Evolutionary conservation across 2,888 invertebrate species (phyloP).

Genomic region (Entomobrya proxima): DNA sequence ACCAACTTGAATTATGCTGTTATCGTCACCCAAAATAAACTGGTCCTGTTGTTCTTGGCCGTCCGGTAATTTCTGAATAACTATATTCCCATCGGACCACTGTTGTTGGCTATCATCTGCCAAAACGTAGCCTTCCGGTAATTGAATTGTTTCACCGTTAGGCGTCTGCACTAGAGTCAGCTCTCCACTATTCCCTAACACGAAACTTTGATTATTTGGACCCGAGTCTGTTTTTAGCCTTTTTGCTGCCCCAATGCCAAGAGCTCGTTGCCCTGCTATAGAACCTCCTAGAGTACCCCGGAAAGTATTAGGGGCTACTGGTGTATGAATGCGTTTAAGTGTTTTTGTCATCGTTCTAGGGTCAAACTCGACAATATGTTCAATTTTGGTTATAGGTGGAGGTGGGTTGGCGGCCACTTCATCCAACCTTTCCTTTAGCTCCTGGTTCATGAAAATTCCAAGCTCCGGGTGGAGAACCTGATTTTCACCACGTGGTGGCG

Average conservation of each 20-base stretch:
- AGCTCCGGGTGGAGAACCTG: conserved; percentile 50
- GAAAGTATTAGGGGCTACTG: not conserved
- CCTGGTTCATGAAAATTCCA: conserved; percentile 43
- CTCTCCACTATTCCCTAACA: conserved; percentile 43
- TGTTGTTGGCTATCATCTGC: conserved; percentile 34
- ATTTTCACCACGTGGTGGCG: not conserved
- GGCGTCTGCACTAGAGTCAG: conserved; percentile 41
- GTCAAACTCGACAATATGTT: conserved; percentile 42
- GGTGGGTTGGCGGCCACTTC: conserved; percentile 51
- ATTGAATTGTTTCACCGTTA: conserved; percentile 37
- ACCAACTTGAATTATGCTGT: conserved; percentile 40
- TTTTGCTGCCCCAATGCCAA: conserved; percentile 10
- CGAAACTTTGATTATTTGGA: too few relatives aligned
- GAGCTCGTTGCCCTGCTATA: too few relatives aligned
- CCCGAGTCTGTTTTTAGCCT: not conserved
- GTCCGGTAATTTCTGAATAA: conserved; percentile 26
- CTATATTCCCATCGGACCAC: conserved; percentile 35
- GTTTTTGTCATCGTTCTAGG: conserved; percentile 45
- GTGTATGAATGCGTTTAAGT: conserved; percentile 37
- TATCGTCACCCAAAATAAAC: conserved; percentile 40
- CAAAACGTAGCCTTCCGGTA: conserved; percentile 44
- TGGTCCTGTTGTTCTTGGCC: conserved; percentile 3
- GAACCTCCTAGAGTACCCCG: not conserved
- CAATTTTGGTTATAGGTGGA: conserved; percentile 20
- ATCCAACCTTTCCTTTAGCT: conserved; percentile 42